phyloP scores from a whole-genome alignment of 1,140 invertebrate species.

The Littorina saxatilis region DNA sequence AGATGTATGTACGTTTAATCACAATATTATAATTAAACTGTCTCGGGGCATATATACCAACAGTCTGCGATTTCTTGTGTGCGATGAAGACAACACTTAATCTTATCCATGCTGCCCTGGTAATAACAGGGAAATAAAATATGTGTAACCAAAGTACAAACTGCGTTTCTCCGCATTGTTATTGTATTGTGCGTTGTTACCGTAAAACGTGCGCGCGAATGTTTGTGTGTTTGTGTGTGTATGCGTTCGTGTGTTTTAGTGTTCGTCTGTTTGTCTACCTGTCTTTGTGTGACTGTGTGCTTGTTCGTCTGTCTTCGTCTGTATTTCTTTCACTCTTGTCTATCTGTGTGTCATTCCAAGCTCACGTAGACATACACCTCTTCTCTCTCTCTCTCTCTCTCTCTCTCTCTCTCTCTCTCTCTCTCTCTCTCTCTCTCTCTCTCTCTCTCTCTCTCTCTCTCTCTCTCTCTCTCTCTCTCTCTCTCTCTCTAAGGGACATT shows the following conservation, averaged over 20 bases:
- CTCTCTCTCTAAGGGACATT: too few relatives aligned
- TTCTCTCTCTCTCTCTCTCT: too few relatives aligned
- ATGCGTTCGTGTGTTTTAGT: conserved; percentile 3
- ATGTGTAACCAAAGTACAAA: too few relatives aligned
- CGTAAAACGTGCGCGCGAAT: conserved; percentile 8
- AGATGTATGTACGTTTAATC: too few relatives aligned
- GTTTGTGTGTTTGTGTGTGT: conserved; percentile 47
- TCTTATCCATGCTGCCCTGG: too few relatives aligned
- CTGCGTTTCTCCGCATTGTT: too few relatives aligned
- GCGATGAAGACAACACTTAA: too few relatives aligned
- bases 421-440: not conserved
- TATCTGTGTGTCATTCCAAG: not conserved
- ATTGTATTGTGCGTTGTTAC: too few relatives aligned
- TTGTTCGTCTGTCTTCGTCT: not conserved
- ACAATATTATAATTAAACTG: too few relatives aligned
- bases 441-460: not conserved
- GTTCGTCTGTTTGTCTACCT: not conserved
- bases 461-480: not conserved
- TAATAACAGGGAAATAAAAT: too few relatives aligned
- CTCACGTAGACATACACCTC: not conserved
- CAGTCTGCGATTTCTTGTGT: too few relatives aligned
- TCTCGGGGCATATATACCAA: too few relatives aligned
- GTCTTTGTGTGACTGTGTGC: conserved; percentile 2
- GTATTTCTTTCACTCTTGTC: not conserved
- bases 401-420: not conserved